Evolutionary conservation across 2,113 vertebrate species (phyloP), one percentile per base, ranked within the genome.

Genomic region (Alexandromys fortis): DNA sequence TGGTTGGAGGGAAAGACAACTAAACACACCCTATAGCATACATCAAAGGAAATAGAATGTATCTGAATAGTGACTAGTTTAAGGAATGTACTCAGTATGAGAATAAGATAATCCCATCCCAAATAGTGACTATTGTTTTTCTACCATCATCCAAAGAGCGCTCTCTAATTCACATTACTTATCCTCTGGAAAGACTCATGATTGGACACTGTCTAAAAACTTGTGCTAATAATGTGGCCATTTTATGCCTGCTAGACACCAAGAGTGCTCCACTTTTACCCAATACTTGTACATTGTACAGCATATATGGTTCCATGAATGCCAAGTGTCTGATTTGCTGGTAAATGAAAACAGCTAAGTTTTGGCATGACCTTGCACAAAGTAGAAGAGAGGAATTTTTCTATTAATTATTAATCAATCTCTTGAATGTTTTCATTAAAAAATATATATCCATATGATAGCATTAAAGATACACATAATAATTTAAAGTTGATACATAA

Each of bases 311-410:
- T 94, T 96, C 35, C 61, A 49, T 86, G 89, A 94, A 38, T 76
- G 78, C 33, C 86, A 47, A 45, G 38, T 68, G n/a, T 47, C 89
- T 76, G 38, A 9, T 63, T 90, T 96, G 86, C 61, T 86, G 47
- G 94, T 75, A 79, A 96, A 61, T 91, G 55, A 94, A 95, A 96
- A 89, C 52, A 38, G 17, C 55, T 35, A 47, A 68, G 26, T 92
- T 92, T 92, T 90, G 61, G 82, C 26, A 12, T 45, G 45, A 75
- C 19, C 14, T 72, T 92, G 38, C 26, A 9, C 82, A 26, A 75
- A 86, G 85, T 86, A 70, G 65, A 38, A 82, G 77, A 94, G 33
- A 87, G 5, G n/a, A 24, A 81, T 67, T 1, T 95, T 52, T 94
- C 21, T 87, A 52, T 65, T 91, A 73, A 52, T 65, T 91, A 73